Evolutionary conservation across 2,888 invertebrate species (phyloP).

Genomic region (Andrena haemorrhoa): DNA sequence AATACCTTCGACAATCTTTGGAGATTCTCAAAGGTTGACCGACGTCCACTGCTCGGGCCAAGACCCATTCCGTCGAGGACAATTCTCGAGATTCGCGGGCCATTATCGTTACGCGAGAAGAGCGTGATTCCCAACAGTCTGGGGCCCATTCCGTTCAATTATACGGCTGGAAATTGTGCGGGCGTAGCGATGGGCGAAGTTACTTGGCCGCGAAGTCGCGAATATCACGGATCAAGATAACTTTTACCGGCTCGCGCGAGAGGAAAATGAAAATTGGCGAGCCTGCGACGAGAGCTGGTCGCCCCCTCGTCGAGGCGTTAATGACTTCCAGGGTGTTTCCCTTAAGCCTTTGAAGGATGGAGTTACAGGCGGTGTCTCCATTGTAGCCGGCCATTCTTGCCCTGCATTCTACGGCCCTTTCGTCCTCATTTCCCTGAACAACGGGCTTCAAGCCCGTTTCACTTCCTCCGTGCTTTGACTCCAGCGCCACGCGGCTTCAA

Average conservation of each 20-base stretch:
- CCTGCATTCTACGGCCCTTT: background rate
- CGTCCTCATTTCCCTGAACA: slow-evolving; percentile 6
- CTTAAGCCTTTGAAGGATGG: slow-evolving; percentile 25
- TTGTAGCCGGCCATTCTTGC: slow-evolving; percentile 17
- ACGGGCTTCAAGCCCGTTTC: background rate
- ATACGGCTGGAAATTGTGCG: slow-evolving; percentile 3
- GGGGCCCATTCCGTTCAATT: slow-evolving; percentile 35
- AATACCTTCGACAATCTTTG: background rate
- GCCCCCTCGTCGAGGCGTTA: background rate
- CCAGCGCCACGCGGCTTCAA: background rate
- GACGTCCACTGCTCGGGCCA: too few relatives aligned
- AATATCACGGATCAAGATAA: slow-evolving; percentile 5
- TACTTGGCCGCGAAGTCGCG: background rate
- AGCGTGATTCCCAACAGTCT: background rate
- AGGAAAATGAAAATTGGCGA: slow-evolving; percentile 42
- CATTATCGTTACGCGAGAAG: background rate
- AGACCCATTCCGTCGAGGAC: slow-evolving; percentile 4
- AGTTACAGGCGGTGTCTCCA: slow-evolving; percentile 21
- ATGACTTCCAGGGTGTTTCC: slow-evolving; percentile 20
- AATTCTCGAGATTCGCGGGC: background rate
- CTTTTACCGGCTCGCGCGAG: background rate
- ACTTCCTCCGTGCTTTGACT: slow-evolving; percentile 11
- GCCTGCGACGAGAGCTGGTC: slow-evolving; percentile 8
- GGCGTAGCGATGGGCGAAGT: background rate
- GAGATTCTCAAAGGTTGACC: background rate